Conservation (phyloP, 2,888 invertebrate species). For the Drosophila paramelanica region DNA sequence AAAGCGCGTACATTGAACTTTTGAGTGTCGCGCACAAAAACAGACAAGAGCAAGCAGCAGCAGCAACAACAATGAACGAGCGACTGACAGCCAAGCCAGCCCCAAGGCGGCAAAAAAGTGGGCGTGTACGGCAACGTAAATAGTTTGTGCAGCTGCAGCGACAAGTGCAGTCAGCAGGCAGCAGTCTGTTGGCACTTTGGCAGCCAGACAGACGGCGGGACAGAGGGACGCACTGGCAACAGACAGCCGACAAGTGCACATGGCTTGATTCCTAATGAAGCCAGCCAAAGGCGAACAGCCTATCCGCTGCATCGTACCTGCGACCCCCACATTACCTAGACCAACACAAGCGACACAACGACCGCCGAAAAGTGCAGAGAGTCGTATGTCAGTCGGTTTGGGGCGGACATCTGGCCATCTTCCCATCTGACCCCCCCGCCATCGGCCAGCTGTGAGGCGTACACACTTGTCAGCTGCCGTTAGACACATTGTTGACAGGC, state of each 20-base stretch:
- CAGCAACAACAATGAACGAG: background rate
- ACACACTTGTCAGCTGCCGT: conserved; percentile 75
- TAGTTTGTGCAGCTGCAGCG: conserved; percentile 61
- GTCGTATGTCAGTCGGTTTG: conserved; percentile 22
- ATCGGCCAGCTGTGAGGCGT: conserved; percentile 69
- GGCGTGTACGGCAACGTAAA: conserved; percentile 66
- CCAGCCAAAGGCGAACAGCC: conserved; percentile 59
- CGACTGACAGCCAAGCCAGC: conserved; percentile 2
- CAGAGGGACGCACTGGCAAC: conserved; percentile 12
- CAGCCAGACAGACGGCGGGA: conserved; percentile 35
- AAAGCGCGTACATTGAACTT: conserved; percentile 74
- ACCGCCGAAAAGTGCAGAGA: conserved; percentile 64
- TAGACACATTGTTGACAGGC: conserved; percentile 74
- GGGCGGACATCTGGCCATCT: conserved; percentile 9
- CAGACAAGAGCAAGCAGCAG: conserved; percentile 14
- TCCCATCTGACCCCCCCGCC: conserved; percentile 48
- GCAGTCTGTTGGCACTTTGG: conserved; percentile 53
- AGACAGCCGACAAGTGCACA: conserved; percentile 52
- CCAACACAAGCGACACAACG: conserved; percentile 37
- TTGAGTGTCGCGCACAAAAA: conserved; percentile 35
- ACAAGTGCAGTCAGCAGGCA: conserved; percentile 32
- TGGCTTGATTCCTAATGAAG: conserved; percentile 67
- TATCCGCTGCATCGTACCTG: background rate
- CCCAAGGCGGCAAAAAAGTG: conserved; percentile 53
- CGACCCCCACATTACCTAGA: conserved; percentile 1